Evolutionary conservation across 1,140 invertebrate genomes (phyloP).

Genomic region (Papilio glaucus): DNA sequence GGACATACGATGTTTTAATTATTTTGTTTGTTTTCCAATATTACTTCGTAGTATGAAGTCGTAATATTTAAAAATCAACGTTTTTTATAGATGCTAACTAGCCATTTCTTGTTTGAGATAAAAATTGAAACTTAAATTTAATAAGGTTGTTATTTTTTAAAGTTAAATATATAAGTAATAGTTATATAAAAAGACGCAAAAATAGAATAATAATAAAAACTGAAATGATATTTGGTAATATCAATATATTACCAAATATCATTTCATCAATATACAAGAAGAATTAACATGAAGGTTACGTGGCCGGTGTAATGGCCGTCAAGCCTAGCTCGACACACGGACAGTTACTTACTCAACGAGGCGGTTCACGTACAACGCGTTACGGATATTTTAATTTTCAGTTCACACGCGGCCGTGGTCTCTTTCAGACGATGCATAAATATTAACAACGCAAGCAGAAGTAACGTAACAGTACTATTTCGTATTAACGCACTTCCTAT

Average conservation of each 20-base stretch:
- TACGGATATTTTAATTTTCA: slow-evolving; percentile 75
- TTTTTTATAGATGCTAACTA: no score
- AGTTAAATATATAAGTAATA: no score
- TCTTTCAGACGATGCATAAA: slow-evolving; percentile 65
- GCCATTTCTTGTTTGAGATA: no score
- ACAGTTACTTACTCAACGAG: slow-evolving; percentile 56
- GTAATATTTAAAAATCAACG: not conserved
- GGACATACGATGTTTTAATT: not conserved
- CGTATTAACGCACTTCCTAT: slow-evolving; percentile 40
- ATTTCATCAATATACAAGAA: slow-evolving; percentile 7
- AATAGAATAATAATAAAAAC: no score
- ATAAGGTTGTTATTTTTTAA: no score
- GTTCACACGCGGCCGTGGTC: slow-evolving; percentile 67
- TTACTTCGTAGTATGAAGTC: not conserved
- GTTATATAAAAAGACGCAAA: no score
- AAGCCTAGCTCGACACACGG: slow-evolving; percentile 13
- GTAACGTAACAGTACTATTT: slow-evolving; percentile 46
- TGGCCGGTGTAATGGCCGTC: slow-evolving; percentile 17
- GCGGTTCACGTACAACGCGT: slow-evolving; percentile 56
- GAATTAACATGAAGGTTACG: not conserved
- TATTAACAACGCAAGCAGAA: slow-evolving; percentile 54
- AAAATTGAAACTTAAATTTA: no score
- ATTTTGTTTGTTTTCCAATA: not conserved
- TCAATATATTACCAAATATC: no score
- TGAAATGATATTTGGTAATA: no score